phyloP scores from a whole-genome alignment of 1,140 invertebrate species.

The Pentalonia nigronervosa region DNA sequence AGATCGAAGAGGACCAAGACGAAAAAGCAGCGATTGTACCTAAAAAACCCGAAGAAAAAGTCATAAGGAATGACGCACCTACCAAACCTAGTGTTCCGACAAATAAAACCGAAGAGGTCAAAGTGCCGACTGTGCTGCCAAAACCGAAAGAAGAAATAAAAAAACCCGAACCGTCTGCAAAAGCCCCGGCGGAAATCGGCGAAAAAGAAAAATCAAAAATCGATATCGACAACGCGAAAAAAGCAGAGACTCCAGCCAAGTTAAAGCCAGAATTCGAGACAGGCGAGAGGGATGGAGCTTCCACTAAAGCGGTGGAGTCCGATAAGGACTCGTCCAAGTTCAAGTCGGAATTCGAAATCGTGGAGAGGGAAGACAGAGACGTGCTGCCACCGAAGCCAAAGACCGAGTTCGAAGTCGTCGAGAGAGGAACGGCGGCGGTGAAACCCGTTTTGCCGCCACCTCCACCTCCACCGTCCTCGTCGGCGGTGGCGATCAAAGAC shows the following conservation, averaged over 20 bases:
- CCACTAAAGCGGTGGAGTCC: background rate
- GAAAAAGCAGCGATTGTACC: background rate
- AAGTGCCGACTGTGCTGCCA: background rate
- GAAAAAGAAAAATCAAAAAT: conserved; percentile 24
- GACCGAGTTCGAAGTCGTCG: background rate
- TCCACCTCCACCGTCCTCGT: too few relatives aligned
- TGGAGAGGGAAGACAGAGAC: background rate
- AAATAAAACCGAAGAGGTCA: background rate
- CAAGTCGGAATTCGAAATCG: background rate
- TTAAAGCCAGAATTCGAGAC: background rate
- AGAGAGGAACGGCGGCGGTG: background rate
- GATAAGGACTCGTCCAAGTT: background rate
- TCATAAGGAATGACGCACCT: background rate
- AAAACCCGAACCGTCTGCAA: background rate
- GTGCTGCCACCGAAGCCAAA: background rate
- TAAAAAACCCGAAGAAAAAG: conserved; percentile 15
- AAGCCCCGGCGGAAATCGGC: background rate
- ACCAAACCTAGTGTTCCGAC: background rate
- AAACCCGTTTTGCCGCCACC: background rate
- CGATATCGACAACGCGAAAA: background rate
- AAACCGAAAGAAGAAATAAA: conserved; percentile 18
- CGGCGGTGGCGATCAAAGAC: background rate
- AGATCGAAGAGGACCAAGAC: conserved; percentile 33
- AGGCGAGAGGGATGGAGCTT: background rate
- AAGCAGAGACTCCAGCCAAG: background rate